These are phyloP conservation scores for Ploceus nigricollis DNA, from an alignment of 2,113 vertebrate species.

Conservation along the genomic window DNA sequence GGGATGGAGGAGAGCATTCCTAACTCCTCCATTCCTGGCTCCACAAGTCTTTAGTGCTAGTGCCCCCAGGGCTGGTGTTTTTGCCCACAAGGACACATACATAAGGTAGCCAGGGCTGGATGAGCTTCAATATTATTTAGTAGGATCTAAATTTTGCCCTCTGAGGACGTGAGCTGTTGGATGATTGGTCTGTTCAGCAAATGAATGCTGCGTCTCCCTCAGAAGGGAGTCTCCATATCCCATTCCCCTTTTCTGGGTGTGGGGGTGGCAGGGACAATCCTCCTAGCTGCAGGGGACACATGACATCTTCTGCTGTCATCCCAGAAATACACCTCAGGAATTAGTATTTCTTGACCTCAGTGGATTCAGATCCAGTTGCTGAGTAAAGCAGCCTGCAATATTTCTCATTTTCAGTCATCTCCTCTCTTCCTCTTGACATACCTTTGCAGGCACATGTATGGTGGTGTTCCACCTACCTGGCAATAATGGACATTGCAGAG, in stretches of 20 bases:
- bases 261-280: neutral
- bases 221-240: neutral
- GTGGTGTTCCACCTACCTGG: neutral
- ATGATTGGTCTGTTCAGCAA: neutral
- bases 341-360: neutral
- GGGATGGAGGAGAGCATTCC: neutral
- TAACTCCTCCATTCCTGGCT: neutral
- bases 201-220: neutral
- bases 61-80: rapidly evolving
- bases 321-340: neutral
- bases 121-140: neutral
- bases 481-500: neutral
- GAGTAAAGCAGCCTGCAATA: neutral
- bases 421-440: neutral
- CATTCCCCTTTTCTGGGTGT: neutral
- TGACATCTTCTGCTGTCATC: neutral
- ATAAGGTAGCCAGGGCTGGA: neutral
- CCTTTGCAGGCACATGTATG: neutral
- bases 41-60: neutral
- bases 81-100: neutral
- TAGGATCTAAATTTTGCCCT: neutral
- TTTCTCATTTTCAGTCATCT: neutral
- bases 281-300: rapidly evolving
- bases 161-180: neutral
- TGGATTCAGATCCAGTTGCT: neutral